Evolutionary conservation across 2,888 invertebrate genomes (phyloP).

Genomic region (Pollenia griseotomentosa): DNA sequence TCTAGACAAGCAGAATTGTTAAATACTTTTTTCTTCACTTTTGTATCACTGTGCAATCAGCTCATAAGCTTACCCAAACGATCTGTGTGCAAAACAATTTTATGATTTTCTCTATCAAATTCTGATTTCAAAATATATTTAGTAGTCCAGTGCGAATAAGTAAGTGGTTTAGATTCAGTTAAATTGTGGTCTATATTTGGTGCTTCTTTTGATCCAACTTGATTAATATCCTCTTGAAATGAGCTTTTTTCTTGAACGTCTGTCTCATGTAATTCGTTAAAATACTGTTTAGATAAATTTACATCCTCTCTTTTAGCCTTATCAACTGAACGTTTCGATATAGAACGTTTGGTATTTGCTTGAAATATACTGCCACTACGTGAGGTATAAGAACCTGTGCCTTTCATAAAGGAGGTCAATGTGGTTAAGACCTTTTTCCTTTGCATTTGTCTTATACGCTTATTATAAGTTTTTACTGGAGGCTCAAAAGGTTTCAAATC

Average conservation of each 20-base stretch:
- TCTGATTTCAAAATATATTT: slow-evolving; percentile 75
- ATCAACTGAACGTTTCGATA: not conserved
- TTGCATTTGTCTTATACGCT: slow-evolving; percentile 46
- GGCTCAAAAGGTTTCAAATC: slow-evolving; percentile 35
- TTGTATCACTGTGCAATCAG: no score
- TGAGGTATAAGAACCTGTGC: not conserved
- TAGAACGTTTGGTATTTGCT: not conserved
- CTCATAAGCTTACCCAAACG: slow-evolving; percentile 77
- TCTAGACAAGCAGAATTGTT: no score
- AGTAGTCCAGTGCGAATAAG: slow-evolving; percentile 77
- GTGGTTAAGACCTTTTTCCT: not conserved
- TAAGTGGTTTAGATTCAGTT: not conserved
- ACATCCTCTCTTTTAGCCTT: not conserved
- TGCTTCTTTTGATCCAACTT: no score
- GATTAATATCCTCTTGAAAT: not conserved
- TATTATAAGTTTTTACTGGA: slow-evolving; percentile 38
- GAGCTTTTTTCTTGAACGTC: not conserved
- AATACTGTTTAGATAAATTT: not conserved
- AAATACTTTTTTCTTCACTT: not conserved
- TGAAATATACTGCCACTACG: not conserved
- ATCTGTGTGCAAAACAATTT: slow-evolving; percentile 80
- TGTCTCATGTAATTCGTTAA: not conserved
- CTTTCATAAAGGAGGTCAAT: not conserved
- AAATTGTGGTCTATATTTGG: no score
- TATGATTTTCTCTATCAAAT: slow-evolving; percentile 74